A percentile compares a stretch with the other conserved stretches of the same genome.
Evolutionary conservation across 2,113 vertebrate genomes (phyloP).

Genomic region (Galeopterus variegatus): DNA sequence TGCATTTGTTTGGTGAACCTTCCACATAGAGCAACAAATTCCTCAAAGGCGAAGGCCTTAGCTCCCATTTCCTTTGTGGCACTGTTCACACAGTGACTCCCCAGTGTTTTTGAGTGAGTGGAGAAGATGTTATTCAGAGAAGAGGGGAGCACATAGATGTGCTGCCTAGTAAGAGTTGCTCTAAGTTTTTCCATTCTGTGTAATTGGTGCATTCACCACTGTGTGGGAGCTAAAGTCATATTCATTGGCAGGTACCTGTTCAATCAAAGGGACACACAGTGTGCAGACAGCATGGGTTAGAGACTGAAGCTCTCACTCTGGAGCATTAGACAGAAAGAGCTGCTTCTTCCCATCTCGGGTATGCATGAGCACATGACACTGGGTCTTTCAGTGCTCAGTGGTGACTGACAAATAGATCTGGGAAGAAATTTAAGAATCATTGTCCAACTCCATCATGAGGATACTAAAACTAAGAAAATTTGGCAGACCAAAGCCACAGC

Average conservation of each 20-base stretch:
- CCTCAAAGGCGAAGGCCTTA: background rate
- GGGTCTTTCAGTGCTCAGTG: background rate
- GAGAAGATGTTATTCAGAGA: background rate
- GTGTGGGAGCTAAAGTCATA: background rate
- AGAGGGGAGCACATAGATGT: background rate
- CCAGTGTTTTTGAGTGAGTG: background rate
- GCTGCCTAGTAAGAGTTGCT: background rate
- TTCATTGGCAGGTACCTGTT: background rate
- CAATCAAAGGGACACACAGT: background rate
- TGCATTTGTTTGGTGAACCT: background rate
- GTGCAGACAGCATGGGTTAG: background rate
- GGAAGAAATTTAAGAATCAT: background rate
- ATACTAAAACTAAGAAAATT: background rate
- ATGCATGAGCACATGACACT: accelerated
- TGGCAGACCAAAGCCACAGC: background rate
- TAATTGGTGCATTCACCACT: background rate
- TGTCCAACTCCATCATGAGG: background rate
- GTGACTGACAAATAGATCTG: background rate
- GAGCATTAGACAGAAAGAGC: background rate
- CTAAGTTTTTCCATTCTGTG: background rate
- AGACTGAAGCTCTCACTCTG: background rate
- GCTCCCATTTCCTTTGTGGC: background rate
- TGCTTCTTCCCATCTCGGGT: background rate
- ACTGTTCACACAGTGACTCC: background rate
- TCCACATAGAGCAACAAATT: background rate